Evolutionary conservation across 2,797 vertebrate genomes (phyloP).

Genomic region (Galaxias olidus): DNA sequence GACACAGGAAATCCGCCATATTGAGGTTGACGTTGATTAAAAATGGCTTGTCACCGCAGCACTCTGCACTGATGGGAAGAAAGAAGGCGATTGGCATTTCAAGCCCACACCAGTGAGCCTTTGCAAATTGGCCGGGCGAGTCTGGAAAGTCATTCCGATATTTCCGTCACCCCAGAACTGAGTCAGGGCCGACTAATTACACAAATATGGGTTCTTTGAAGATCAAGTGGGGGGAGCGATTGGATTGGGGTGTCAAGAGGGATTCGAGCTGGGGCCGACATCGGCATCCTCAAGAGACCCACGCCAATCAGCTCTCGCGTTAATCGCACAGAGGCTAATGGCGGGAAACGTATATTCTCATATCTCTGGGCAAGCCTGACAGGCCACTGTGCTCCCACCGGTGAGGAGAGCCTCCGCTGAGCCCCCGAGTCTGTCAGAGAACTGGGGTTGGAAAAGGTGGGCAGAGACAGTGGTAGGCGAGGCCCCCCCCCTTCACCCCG

Average conservation of each 20-base stretch:
- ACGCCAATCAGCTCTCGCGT: too few species aligned
- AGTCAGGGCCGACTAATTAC: conserved; percentile 28
- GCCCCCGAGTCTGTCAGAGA: too few species aligned
- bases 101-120: conserved; percentile 4
- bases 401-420: too few species aligned
- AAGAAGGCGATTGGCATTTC: conserved; percentile 5
- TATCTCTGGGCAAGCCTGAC: too few species aligned
- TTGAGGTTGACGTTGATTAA: conserved; percentile 41
- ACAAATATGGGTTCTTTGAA: conserved; percentile 28
- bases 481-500: not conserved
- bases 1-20: conserved; percentile 16
- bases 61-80: not conserved
- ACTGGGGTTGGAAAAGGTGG: too few species aligned
- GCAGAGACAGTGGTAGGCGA: too few species aligned
- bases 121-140: not conserved
- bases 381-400: too few species aligned
- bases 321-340: too few species aligned
- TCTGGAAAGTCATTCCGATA: conserved; percentile 5
- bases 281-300: conserved; percentile 19
- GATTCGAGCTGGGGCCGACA: conserved; percentile 3
- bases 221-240: conserved; percentile 23
- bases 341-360: too few species aligned
- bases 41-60: conserved; percentile 4
- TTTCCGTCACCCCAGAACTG: not conserved
- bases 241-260: conserved; percentile 10